These are phyloP conservation scores for Mystacides longicornis DNA, from an alignment of 2,888 invertebrate species.

Conservation along the genomic window DNA sequence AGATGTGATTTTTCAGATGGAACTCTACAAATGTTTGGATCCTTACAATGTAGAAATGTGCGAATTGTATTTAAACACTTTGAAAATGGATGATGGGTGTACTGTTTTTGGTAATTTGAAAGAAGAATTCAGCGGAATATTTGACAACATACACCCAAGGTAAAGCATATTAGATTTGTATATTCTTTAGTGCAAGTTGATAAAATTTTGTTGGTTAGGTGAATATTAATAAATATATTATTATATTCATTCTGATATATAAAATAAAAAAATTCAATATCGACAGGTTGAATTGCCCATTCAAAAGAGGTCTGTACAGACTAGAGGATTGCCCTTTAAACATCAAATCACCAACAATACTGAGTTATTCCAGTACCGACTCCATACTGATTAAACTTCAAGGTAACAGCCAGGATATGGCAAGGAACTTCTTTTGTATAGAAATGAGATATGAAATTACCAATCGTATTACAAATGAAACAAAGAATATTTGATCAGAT, in stretches of 20 bases:
- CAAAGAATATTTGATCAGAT: not conserved
- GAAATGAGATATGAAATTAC: constrained; percentile 19
- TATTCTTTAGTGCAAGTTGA: too few relatives aligned
- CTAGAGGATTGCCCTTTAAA: constrained; percentile 17
- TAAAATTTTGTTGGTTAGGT: too few relatives aligned
- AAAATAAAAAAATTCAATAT: not conserved
- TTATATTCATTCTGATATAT: too few relatives aligned
- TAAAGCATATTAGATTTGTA: constrained; percentile 5
- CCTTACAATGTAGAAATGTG: constrained; percentile 17
- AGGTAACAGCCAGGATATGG: constrained; percentile 11
- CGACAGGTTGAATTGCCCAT: constrained; percentile 15
- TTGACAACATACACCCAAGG: constrained; percentile 17
- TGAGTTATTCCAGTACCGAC: too few relatives aligned
- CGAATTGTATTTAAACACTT: constrained; percentile 21
- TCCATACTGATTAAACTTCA: too few relatives aligned
- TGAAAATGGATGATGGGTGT: constrained; percentile 20
- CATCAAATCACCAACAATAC: constrained; percentile 5
- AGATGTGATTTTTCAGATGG: too few relatives aligned
- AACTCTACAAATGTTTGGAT: constrained; percentile 20
- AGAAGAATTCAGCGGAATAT: constrained; percentile 6
- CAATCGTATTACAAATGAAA: constrained; percentile 8
- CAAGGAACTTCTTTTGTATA: constrained; percentile 18
- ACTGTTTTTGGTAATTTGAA: constrained; percentile 5
- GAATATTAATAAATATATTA: too few relatives aligned
- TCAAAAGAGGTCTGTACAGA: constrained; percentile 16